Evolutionary conservation across 2,797 vertebrate species (phyloP).

Genomic region (Podargus strigoides): DNA sequence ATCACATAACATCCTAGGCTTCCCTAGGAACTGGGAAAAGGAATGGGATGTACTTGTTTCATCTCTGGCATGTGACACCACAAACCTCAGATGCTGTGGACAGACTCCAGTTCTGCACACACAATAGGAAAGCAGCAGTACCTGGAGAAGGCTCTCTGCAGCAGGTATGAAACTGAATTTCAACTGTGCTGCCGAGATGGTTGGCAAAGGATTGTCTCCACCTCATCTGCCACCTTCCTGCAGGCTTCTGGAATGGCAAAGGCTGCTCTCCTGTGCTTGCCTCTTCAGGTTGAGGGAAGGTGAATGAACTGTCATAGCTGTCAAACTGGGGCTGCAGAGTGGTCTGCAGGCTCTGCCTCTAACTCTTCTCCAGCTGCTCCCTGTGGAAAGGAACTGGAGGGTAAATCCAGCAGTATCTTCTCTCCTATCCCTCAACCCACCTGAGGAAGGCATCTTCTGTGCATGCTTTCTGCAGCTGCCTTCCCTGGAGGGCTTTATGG

Average conservation of each 20-base stretch:
- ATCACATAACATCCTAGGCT: not conserved
- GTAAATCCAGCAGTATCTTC: not conserved
- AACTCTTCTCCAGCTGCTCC: not conserved
- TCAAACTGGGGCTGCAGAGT: not conserved
- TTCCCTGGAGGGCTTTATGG: not conserved
- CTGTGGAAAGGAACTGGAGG: not conserved
- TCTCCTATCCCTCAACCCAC: not conserved
- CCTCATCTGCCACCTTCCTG: not conserved
- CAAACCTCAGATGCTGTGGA: not conserved
- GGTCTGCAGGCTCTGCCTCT: not conserved
- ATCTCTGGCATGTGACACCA: not conserved
- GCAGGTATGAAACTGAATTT: not conserved
- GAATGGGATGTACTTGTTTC: not conserved
- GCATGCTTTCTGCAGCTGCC: constrained; percentile 19
- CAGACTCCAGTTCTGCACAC: not conserved
- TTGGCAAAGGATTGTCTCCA: not conserved
- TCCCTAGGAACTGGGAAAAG: not conserved
- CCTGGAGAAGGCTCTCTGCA: not conserved
- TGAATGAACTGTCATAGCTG: not conserved
- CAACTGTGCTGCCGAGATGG: not conserved
- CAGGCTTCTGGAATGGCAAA: not conserved
- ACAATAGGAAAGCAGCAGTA: not conserved
- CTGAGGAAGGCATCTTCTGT: not conserved
- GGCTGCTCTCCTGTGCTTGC: not conserved
- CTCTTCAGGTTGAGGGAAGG: not conserved